A percentile compares a stretch with the other conserved stretches of the same genome.
These are phyloP conservation scores for Calameuta filiformis DNA, from an alignment of 2,888 invertebrate genomes.

Conservation along the genomic window DNA sequence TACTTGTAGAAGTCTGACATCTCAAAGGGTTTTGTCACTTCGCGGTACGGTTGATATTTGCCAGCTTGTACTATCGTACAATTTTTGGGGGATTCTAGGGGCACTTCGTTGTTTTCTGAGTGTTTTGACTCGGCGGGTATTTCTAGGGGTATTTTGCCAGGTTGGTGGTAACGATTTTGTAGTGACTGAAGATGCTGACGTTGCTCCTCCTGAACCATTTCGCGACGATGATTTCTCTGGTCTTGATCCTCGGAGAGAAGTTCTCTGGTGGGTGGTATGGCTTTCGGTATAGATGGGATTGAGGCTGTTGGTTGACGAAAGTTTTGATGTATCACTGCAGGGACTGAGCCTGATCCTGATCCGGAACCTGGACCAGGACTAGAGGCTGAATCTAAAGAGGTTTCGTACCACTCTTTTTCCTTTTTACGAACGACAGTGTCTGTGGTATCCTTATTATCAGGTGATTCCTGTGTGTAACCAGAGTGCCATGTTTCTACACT, in stretches of 20 bases:
- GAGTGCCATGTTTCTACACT: conserved; percentile 68
- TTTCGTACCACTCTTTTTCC: conserved; percentile 79
- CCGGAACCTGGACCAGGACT: conserved; percentile 55
- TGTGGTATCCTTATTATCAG: conserved; percentile 40
- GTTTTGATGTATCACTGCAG: neutral
- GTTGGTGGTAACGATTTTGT: conserved; percentile 53
- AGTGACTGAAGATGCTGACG: conserved; percentile 17
- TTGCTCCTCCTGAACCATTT: conserved; percentile 8
- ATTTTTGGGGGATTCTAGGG: conserved; percentile 83
- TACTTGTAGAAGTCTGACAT: conserved; percentile 99
- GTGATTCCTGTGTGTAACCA: conserved; percentile 41
- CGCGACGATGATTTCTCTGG: neutral
- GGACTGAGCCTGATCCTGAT: neutral
- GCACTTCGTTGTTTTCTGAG: conserved; percentile 67
- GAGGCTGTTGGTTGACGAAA: conserved; percentile 1
- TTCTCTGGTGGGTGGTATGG: neutral
- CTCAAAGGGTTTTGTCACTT: conserved; percentile 96
- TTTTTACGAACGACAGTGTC: conserved; percentile 47
- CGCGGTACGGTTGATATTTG: conserved; percentile 90
- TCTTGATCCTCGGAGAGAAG: neutral
- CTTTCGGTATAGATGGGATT: neutral
- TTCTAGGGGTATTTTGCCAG: conserved; percentile 68
- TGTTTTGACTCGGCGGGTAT: conserved; percentile 72
- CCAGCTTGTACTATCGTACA: conserved; percentile 88
- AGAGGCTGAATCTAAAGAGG: conserved; percentile 73